Percentiles rank a stretch among this genome's conserved stretches.
Evolutionary conservation across 2,888 invertebrate species (phyloP).

Genomic region (Chrysotoxum bicinctum): DNA sequence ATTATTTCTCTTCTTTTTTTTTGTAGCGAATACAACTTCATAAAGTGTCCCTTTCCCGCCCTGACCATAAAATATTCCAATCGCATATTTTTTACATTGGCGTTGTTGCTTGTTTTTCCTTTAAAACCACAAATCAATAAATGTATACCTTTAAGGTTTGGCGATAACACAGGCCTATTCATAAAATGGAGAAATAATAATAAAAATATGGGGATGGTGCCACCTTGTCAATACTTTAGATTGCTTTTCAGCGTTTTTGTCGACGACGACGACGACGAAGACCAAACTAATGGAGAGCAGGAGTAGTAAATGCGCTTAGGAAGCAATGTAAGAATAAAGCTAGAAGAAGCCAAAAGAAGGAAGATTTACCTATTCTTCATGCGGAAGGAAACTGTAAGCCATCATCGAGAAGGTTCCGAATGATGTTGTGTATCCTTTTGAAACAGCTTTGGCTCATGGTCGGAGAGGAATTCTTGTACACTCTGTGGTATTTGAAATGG

Average conservation of each 20-base stretch:
- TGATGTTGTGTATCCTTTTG: slow-evolving; percentile 48
- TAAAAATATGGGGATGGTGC: slow-evolving; percentile 35
- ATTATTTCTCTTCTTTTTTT: neutral
- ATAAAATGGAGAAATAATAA: slow-evolving; percentile 47
- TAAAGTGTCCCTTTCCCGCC: slow-evolving; percentile 13
- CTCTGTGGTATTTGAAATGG: slow-evolving; percentile 13
- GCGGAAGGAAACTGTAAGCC: slow-evolving; percentile 64
- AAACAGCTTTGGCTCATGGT: slow-evolving; percentile 11
- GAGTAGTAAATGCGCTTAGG: slow-evolving; percentile 55
- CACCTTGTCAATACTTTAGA: slow-evolving; percentile 50
- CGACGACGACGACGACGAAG: neutral
- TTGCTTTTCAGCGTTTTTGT: slow-evolving; percentile 23
- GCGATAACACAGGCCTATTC: slow-evolving; percentile 58
- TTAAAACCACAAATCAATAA: slow-evolving; percentile 67
- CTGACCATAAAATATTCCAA: slow-evolving; percentile 64
- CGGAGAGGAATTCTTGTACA: slow-evolving; percentile 36
- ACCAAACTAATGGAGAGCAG: neutral
- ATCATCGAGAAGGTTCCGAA: slow-evolving; percentile 23
- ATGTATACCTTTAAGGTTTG: slow-evolving; percentile 37
- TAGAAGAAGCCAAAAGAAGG: slow-evolving; percentile 25
- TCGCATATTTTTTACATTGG: slow-evolving; percentile 57
- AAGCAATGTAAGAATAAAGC: slow-evolving; percentile 47
- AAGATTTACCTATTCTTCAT: slow-evolving; percentile 58
- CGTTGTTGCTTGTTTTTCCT: slow-evolving; percentile 42
- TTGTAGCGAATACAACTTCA: slow-evolving; percentile 45